These are phyloP conservation scores for Tetramorium simillimum DNA, from an alignment of 1,140 invertebrate genomes.

Conservation along the genomic window DNA sequence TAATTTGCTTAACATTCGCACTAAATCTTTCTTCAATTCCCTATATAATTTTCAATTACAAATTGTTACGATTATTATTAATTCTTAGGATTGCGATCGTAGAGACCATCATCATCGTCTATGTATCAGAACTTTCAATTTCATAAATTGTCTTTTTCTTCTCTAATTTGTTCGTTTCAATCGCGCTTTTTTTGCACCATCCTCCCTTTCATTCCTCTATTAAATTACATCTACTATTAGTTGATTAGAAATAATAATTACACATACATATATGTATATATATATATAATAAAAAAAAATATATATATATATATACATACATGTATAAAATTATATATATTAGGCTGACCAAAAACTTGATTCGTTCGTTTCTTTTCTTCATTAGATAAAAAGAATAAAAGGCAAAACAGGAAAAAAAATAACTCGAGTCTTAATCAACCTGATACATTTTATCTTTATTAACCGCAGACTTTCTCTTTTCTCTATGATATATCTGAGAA, in stretches of 20 bases:
- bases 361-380: neutral
- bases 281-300: no score
- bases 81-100: constrained; percentile 1
- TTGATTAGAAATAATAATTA: neutral
- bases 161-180: constrained; percentile 32
- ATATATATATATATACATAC: neutral
- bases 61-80: constrained; percentile 5
- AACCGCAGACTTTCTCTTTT: constrained; percentile 15
- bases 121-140: constrained; percentile 33
- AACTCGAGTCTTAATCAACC: neutral
- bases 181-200: constrained; percentile 38
- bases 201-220: neutral
- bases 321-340: neutral
- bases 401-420: constrained; percentile 11
- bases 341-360: constrained; percentile 11
- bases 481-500: neutral
- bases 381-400: neutral
- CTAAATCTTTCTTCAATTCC: constrained; percentile 35
- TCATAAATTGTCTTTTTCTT: neutral
- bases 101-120: neutral
- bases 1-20: constrained; percentile 24
- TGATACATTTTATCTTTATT: constrained; percentile 5
- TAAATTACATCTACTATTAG: constrained; percentile 22
- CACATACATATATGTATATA: neutral
- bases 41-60: constrained; percentile 28